Percentiles rank a stretch among this genome's conserved stretches.
These are phyloP conservation scores for Argyresthia goedartella DNA, from an alignment of 2,888 invertebrate genomes.

Conservation along the genomic window DNA sequence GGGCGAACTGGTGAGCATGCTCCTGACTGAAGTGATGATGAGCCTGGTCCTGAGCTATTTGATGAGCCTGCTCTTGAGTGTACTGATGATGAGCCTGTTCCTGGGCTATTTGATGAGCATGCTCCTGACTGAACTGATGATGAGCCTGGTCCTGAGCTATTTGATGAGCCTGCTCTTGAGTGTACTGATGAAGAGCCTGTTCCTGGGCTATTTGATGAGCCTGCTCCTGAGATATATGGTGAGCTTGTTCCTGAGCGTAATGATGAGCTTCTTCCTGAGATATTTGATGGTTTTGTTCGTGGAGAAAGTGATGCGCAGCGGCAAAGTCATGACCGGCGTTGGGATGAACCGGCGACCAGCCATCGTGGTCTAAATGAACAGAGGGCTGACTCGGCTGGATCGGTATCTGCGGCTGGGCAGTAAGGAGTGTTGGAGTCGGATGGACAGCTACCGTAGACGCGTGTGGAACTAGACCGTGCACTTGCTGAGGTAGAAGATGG, in stretches of 20 bases:
- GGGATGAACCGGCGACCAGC: constrained; percentile 53
- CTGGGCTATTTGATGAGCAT: not conserved
- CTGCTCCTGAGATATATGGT: not conserved
- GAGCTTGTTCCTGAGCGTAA: not conserved
- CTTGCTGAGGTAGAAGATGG: constrained; percentile 13
- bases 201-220: not conserved
- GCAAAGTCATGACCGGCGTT: constrained; percentile 26
- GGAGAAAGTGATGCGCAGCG: constrained; percentile 7
- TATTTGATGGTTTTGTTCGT: constrained; percentile 13
- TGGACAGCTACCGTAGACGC: not conserved
- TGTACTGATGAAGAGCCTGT: not conserved
- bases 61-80: not conserved
- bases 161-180: not conserved
- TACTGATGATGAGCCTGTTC: not conserved
- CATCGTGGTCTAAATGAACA: constrained; percentile 31
- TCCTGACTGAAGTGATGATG: not conserved
- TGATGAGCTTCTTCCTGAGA: not conserved
- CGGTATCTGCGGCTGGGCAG: constrained; percentile 19
- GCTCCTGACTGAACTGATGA: not conserved
- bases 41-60: not conserved
- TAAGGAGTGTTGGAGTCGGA: constrained; percentile 13
- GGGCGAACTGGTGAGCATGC: not conserved
- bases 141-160: not conserved
- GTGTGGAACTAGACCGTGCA: constrained; percentile 19
- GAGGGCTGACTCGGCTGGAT: constrained; percentile 23